Conservation (phyloP, 2,888 invertebrate genomes). For the Odontothrips loti region DNA sequence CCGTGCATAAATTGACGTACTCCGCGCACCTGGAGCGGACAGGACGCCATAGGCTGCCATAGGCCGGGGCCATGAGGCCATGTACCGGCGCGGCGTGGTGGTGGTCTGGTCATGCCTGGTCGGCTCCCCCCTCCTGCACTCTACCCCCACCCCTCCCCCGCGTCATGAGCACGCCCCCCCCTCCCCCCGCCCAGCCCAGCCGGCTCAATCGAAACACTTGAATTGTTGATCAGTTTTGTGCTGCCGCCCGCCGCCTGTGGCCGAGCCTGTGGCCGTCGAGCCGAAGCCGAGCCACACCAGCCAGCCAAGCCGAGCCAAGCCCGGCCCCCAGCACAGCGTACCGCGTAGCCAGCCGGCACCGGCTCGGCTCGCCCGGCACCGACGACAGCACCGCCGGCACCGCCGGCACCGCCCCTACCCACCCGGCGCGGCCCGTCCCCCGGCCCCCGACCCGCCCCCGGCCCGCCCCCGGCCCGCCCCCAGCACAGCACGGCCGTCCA, state of each 20-base stretch:
- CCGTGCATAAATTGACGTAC: no score
- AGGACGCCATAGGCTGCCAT: no score
- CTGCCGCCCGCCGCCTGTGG: conserved; percentile 10
- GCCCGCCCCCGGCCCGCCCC: not conserved
- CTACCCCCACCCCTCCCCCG: not conserved
- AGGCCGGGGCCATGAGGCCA: no score
- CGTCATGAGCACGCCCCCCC: not conserved
- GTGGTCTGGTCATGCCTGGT: not conserved
- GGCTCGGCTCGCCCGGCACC: not conserved
- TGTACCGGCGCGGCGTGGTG: no score
- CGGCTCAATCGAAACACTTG: conserved; percentile 26
- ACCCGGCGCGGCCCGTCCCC: no score
- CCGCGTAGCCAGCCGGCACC: not conserved
- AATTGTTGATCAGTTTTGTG: conserved; percentile 26
- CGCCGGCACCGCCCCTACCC: not conserved
- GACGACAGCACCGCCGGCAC: not conserved
- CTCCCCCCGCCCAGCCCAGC: not conserved
- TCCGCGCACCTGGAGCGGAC: no score
- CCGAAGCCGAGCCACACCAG: not conserved
- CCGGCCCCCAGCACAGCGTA: not conserved
- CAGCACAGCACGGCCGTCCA: no score
- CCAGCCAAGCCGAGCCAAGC: not conserved
- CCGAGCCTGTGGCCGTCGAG: not conserved
- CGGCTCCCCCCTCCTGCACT: not conserved
- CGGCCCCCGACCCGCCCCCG: no score